Conservation (phyloP, 2,113 vertebrate genomes). For the Hyaena hyaena region DNA sequence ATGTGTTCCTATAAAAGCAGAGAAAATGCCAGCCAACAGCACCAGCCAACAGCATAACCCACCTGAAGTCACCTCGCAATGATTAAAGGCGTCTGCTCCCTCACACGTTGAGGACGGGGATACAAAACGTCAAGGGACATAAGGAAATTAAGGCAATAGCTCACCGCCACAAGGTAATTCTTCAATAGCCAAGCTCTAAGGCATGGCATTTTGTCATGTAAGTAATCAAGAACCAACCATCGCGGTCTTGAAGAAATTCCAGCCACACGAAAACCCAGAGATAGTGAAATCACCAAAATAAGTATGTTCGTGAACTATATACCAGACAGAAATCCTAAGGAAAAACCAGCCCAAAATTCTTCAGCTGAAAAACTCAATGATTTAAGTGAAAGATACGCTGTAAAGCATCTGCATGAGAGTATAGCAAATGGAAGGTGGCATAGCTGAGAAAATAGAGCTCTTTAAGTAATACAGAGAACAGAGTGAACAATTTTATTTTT, state of each 20-base stretch:
- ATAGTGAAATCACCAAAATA: background rate
- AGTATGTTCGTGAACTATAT: background rate
- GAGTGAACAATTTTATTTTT: background rate
- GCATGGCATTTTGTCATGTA: background rate
- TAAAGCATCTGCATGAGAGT: background rate
- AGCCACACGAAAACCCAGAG: background rate
- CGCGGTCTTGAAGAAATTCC: background rate
- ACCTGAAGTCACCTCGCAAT: background rate
- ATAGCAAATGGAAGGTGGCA: background rate
- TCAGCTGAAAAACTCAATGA: background rate
- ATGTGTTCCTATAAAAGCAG: background rate
- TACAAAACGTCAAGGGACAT: background rate
- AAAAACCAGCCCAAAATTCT: background rate
- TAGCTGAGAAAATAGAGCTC: background rate
- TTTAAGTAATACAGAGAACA: background rate
- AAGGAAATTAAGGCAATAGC: background rate
- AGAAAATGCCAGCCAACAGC: background rate
- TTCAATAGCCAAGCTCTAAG: background rate
- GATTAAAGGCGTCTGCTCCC: background rate
- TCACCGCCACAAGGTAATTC: background rate
- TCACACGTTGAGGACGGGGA: background rate
- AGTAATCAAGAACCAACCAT: background rate
- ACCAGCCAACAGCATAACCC: background rate
- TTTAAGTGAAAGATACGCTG: background rate
- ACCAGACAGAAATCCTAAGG: background rate